phyloP scores from a whole-genome alignment of 2,113 vertebrate species.

The Triplophysa siluroides region DNA sequence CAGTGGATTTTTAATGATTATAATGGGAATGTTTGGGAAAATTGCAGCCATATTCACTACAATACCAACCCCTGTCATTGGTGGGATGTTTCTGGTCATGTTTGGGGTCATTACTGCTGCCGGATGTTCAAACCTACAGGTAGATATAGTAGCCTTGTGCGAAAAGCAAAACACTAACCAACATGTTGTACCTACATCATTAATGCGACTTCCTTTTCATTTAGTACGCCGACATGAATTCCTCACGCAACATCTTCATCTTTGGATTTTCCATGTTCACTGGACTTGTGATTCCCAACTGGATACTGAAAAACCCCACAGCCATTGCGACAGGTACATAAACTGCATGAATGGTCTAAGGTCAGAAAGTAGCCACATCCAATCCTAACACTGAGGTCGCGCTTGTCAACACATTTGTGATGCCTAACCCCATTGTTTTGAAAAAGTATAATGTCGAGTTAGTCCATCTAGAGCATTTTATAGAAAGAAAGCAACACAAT shows the following conservation, averaged over 20 bases:
- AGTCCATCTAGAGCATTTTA: too few relatives aligned
- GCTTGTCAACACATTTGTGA: too few relatives aligned
- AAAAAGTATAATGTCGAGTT: too few relatives aligned
- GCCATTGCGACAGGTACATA: slow-evolving; percentile 84
- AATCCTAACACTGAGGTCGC: too few relatives aligned
- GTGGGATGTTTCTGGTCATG: slow-evolving; percentile 95
- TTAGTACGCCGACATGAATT: slow-evolving; percentile 95
- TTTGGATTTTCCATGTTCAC: slow-evolving; percentile 94
- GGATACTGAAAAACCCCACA: slow-evolving; percentile 81
- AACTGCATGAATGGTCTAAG: not conserved
- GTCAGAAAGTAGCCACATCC: not conserved
- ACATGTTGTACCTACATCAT: not conserved
- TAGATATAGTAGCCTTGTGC: slow-evolving; percentile 51
- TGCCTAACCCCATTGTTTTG: too few relatives aligned
- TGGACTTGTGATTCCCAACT: slow-evolving; percentile 87
- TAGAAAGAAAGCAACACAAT: too few relatives aligned
- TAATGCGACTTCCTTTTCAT: not conserved
- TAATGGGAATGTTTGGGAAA: slow-evolving; percentile 89
- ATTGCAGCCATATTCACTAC: slow-evolving; percentile 87
- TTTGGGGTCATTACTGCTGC: slow-evolving; percentile 89
- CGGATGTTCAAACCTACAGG: slow-evolving; percentile 93
- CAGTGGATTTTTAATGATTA: slow-evolving; percentile 81
- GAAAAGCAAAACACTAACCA: not conserved
- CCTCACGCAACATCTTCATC: slow-evolving; percentile 92
- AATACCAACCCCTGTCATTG: slow-evolving; percentile 88